Evolutionary conservation across 2,888 invertebrate species (phyloP).

Genomic region (Luperina nickerlii): DNA sequence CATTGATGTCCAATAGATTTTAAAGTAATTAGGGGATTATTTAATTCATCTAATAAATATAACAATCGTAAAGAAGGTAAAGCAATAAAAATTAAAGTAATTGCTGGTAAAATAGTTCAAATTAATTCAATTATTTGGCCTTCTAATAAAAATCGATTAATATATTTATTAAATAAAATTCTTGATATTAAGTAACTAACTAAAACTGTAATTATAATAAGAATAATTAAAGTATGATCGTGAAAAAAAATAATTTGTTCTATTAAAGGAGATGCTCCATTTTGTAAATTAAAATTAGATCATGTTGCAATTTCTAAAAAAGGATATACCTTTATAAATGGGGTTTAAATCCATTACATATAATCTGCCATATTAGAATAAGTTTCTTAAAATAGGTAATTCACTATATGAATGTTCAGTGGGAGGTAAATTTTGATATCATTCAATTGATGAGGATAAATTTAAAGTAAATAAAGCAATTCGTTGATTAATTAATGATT

Average conservation of each 20-base stretch:
- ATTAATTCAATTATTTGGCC: constrained; percentile 92
- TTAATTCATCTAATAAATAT: constrained; percentile 91
- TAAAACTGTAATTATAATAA: constrained; percentile 91
- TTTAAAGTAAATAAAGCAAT: constrained; percentile 86
- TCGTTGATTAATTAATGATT: constrained; percentile 90
- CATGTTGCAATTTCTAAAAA: constrained; percentile 92
- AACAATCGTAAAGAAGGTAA: constrained; percentile 91
- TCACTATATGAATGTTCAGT: constrained; percentile 91
- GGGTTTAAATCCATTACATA: constrained; percentile 92
- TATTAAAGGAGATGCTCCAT: constrained; percentile 91
- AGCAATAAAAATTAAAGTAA: constrained; percentile 91
- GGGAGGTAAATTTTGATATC: constrained; percentile 90
- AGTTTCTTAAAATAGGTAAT: constrained; percentile 89
- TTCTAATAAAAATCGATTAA: constrained; percentile 90
- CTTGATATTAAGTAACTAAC: constrained; percentile 90
- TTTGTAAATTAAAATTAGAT: constrained; percentile 90
- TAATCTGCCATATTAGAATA: constrained; percentile 91
- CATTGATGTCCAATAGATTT: constrained; percentile 93
- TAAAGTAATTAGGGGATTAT: constrained; percentile 89
- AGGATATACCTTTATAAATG: constrained; percentile 91
- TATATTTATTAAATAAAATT: constrained; percentile 90
- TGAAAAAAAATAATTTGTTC: constrained; percentile 92
- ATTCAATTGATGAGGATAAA: constrained; percentile 91
- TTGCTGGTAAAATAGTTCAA: constrained; percentile 91
- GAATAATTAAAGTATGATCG: constrained; percentile 91